Evolutionary conservation across 2,888 invertebrate species (phyloP), one percentile per base, ranked within the genome.

Genomic region (Halocaridina rubra): DNA sequence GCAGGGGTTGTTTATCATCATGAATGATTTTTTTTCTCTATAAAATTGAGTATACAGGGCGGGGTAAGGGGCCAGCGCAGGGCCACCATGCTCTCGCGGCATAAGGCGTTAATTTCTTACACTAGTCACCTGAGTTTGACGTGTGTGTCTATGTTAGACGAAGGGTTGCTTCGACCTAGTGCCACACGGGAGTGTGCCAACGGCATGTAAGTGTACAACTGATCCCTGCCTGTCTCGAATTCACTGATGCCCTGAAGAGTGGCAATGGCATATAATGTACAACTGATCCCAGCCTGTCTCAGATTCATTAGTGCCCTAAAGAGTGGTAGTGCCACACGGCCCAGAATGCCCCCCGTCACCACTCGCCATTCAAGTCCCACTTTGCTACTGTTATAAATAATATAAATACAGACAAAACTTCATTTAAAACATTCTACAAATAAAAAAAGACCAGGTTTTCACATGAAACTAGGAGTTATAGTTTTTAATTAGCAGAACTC

Each of bases 81-180:
- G 32, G 75, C 81, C 81, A 81, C 81, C 81, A 81, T 67, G 67
- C 67, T 67, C 67, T 69, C 81, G 76, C 71, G 81, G 81, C 80
- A 76, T 81, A 81, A 81, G 81, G 81, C 81, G 81, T 75, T 75
- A 76, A 76, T n/a, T 67, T 81, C 81, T 81, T 81, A 81, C 81
- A 81, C 81, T 81, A 81, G 81, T 81, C 81, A 81, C 81, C 81
- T 81, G 81, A 81, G 81, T 76, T 78, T 64, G 69, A 67, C 67
- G 39, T 72, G 72, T 81, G 81, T 76, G 75, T 76, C 81, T 33
- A 69, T 29, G 29, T 27, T 46, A 79, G 79, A 79, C 79, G n/a
- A 67, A 67, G 53, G 53, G 32, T 79, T 53, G 29, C 22, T 19
- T 79, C 79, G 53, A 46, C 33, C 67, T 69, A 79, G 71, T 79